phyloP scores from a whole-genome alignment of 2,888 invertebrate species.

The Alviniconcha strummeri region DNA sequence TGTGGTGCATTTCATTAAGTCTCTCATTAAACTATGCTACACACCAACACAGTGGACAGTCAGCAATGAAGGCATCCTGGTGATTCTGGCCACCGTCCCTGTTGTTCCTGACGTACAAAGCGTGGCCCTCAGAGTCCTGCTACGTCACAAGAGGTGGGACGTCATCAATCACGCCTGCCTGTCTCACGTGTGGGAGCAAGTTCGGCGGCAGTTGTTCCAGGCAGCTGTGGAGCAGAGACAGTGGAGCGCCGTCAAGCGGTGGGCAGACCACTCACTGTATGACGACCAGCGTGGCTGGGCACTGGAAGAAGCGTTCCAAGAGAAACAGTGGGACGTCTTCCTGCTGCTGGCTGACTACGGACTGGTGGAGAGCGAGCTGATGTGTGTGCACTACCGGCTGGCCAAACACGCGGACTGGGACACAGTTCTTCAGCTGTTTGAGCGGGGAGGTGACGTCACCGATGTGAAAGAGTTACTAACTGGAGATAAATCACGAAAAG shows the following conservation, averaged over 20 bases:
- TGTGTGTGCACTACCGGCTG: not conserved
- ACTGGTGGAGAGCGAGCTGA: not conserved
- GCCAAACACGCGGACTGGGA: not conserved
- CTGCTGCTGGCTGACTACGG: not conserved
- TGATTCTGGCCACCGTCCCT: not conserved
- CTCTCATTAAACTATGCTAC: not conserved
- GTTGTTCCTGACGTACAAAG: not conserved
- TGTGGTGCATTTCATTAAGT: too few species aligned
- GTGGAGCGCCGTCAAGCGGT: slow-evolving; percentile 3
- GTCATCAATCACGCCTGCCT: too few species aligned
- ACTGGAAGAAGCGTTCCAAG: not conserved
- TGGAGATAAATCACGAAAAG: not conserved
- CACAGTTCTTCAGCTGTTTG: not conserved
- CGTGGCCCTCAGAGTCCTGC: too few species aligned
- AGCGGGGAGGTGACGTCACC: too few species aligned
- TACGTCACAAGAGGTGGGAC: too few species aligned
- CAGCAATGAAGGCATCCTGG: not conserved
- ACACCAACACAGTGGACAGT: not conserved
- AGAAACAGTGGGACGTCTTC: too few species aligned
- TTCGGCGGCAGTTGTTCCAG: not conserved
- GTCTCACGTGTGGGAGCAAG: too few species aligned
- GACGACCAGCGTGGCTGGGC: slow-evolving; percentile 7
- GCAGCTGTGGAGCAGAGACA: not conserved
- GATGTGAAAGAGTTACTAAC: not conserved
- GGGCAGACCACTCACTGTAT: slow-evolving; percentile 14